These are phyloP conservation scores for Scaptodrosophila lebanonensis DNA, from an alignment of 1,140 invertebrate species.

Conservation along the genomic window DNA sequence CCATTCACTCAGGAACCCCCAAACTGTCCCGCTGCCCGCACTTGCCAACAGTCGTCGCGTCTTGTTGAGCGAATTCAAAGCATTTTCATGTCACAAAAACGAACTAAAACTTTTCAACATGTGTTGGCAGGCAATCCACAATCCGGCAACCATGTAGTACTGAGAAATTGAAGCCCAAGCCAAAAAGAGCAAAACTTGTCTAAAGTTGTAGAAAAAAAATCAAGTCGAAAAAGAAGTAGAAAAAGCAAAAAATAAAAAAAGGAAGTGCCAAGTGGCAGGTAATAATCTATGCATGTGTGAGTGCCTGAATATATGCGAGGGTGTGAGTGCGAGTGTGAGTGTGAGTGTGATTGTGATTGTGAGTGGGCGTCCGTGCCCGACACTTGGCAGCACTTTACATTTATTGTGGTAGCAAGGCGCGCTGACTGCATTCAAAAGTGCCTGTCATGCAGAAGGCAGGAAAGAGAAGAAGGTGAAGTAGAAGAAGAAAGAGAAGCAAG, in stretches of 20 bases:
- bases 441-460: constrained; percentile 60
- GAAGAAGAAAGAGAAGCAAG: constrained; percentile 33
- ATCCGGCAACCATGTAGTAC: too few species aligned
- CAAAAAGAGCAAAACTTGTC: constrained; percentile 53
- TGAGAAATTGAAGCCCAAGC: constrained; percentile 20
- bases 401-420: constrained; percentile 57
- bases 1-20: background rate
- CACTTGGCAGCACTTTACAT: constrained; percentile 73
- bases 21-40: background rate
- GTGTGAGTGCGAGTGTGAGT: background rate
- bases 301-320: constrained; percentile 10
- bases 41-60: constrained; percentile 3
- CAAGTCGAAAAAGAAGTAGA: background rate
- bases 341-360: constrained; percentile 5
- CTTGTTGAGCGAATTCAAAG: constrained; percentile 67
- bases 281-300: constrained; percentile 70
- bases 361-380: constrained; percentile 32
- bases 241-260: constrained; percentile 24
- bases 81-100: constrained; percentile 71
- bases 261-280: constrained; percentile 70
- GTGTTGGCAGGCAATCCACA: constrained; percentile 49
- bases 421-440: constrained; percentile 60
- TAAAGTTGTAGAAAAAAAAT: constrained; percentile 37
- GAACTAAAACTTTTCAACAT: constrained; percentile 71
- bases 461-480: constrained; percentile 39